Evolutionary conservation across 2,888 invertebrate species (phyloP).

Genomic region (Reticulitermes lucifugus): DNA sequence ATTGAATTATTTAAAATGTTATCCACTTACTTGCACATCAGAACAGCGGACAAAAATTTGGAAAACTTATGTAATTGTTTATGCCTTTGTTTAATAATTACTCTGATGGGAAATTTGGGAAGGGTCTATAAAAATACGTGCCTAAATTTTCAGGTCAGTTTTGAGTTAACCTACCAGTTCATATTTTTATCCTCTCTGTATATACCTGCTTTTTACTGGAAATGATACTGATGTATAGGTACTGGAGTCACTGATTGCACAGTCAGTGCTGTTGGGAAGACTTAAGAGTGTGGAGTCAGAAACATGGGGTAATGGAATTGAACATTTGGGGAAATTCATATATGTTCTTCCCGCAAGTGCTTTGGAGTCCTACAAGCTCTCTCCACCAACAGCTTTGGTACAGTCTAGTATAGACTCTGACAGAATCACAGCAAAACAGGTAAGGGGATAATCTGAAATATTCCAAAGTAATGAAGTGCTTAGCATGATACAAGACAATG

Average conservation of each 20-base stretch:
- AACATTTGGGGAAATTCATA: constrained; percentile 38
- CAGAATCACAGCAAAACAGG: constrained; percentile 47
- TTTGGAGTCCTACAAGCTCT: constrained; percentile 16
- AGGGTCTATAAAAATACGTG: too few species aligned
- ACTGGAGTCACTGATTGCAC: constrained; percentile 44
- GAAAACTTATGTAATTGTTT: too few species aligned
- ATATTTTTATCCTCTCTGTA: not conserved
- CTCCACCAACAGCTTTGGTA: constrained; percentile 8
- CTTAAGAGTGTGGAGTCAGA: constrained; percentile 7
- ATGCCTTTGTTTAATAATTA: too few species aligned
- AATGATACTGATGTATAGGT: constrained; percentile 27
- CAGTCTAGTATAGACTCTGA: constrained; percentile 48
- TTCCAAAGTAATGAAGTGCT: too few species aligned
- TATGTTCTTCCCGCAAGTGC: constrained; percentile 31
- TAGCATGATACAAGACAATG: too few species aligned
- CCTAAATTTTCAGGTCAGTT: too few species aligned
- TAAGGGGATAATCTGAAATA: not conserved
- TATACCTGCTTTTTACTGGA: not conserved
- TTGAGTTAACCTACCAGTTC: not conserved
- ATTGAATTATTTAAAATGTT: too few species aligned
- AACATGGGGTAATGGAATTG: constrained; percentile 33
- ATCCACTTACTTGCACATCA: too few species aligned
- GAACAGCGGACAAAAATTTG: too few species aligned
- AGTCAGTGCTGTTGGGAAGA: constrained; percentile 25
- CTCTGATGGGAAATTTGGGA: too few species aligned